Evolutionary conservation across 1,140 invertebrate genomes (phyloP).

Genomic region (Drosophila jambulina): DNA sequence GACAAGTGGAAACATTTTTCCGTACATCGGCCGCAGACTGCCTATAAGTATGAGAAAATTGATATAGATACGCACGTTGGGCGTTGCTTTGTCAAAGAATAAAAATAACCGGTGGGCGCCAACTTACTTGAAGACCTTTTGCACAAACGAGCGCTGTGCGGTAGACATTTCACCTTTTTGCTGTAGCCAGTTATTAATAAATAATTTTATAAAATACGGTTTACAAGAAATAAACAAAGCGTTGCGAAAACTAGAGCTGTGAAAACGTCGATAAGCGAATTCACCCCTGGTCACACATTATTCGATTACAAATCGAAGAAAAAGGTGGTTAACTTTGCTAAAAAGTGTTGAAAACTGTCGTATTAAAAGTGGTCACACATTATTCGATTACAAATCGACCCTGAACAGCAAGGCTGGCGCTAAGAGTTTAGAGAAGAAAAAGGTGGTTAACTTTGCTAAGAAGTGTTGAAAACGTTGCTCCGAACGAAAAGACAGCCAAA

Average conservation of each 20-base stretch:
- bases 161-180: slow-evolving; percentile 38
- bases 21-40: slow-evolving; percentile 92
- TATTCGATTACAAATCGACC: too few relatives aligned
- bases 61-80: slow-evolving; percentile 3
- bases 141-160: slow-evolving; percentile 91
- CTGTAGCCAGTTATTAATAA: too few relatives aligned
- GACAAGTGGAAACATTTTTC: slow-evolving; percentile 88
- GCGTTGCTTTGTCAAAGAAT: slow-evolving; percentile 31
- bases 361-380: too few relatives aligned
- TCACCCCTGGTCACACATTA: not conserved
- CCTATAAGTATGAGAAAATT: slow-evolving; percentile 78
- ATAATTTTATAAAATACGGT: not conserved
- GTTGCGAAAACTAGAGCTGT: not conserved
- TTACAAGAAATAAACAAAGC: slow-evolving; percentile 5
- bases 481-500: too few relatives aligned
- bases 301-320: not conserved
- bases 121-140: slow-evolving; percentile 91
- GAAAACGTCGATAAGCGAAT: not conserved
- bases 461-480: too few relatives aligned
- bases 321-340: not conserved
- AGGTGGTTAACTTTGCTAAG: too few relatives aligned
- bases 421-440: too few relatives aligned
- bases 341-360: not conserved
- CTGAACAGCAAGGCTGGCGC: too few relatives aligned
- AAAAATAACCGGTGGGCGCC: not conserved